phyloP scores from a whole-genome alignment of 1,140 invertebrate species.

The Drosophila hydei region DNA sequence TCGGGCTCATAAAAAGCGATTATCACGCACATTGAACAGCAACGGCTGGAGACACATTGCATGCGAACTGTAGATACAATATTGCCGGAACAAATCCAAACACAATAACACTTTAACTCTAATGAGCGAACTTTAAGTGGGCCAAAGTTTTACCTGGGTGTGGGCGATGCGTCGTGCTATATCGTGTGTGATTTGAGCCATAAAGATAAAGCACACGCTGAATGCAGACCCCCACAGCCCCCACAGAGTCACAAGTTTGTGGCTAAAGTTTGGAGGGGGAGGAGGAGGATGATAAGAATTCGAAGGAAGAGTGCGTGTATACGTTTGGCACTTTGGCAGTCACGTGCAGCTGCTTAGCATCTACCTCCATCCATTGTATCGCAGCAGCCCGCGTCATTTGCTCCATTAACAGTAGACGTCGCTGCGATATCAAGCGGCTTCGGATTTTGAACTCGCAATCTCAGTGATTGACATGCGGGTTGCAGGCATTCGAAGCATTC shows the following conservation, averaged over 20 bases:
- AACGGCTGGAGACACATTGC: conserved; percentile 34
- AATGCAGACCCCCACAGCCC: conserved; percentile 45
- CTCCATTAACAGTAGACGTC: conserved; percentile 59
- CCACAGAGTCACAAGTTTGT: conserved; percentile 44
- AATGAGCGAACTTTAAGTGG: conserved; percentile 69
- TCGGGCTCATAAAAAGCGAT: conserved; percentile 55
- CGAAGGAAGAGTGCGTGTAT: conserved; percentile 1
- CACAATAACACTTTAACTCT: conserved; percentile 58
- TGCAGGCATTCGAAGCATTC: conserved; percentile 50
- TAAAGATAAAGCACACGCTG: conserved; percentile 67
- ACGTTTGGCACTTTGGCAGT: conserved; percentile 56
- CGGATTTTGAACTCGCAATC: conserved; percentile 54
- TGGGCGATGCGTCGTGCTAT: conserved; percentile 4
- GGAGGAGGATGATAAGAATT: conserved; percentile 22
- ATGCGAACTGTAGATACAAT: conserved; percentile 17
- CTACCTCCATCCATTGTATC: conserved; percentile 35
- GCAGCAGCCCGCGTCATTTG: conserved; percentile 55
- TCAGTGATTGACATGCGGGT: conserved; percentile 77
- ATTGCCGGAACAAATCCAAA: conserved; percentile 18
- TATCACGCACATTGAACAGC: conserved; percentile 51
- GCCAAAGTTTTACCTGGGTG: conserved; percentile 56
- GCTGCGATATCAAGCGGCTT: conserved; percentile 44
- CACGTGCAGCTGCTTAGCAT: conserved; percentile 80
- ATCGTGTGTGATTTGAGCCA: conserved; percentile 66
- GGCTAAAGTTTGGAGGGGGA: conserved; percentile 1